Evolutionary conservation across 2,797 vertebrate species (phyloP).

Genomic region (Hapalemur alaotrensis): DNA sequence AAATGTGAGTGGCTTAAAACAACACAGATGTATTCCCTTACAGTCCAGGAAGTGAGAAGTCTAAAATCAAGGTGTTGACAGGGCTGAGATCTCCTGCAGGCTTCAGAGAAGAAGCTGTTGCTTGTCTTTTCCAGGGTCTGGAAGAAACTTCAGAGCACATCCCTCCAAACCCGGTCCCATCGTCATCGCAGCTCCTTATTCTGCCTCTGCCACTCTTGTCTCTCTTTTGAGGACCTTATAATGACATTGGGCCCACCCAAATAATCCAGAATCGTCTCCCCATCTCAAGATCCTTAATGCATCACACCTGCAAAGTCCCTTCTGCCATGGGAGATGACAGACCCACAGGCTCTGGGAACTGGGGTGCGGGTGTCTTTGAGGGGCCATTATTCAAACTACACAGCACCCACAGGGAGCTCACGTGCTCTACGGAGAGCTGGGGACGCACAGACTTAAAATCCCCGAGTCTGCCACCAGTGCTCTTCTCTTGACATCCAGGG

Average conservation of each 20-base stretch:
- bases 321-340: neutral
- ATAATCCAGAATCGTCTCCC: neutral
- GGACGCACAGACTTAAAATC: neutral
- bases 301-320: neutral
- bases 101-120: neutral
- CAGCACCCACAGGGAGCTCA: neutral
- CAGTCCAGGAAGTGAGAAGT: neutral
- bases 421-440: neutral
- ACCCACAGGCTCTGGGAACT: neutral
- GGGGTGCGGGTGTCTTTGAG: neutral
- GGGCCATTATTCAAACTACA: neutral
- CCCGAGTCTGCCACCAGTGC: neutral
- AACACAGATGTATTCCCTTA: neutral
- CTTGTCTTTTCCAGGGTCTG: neutral
- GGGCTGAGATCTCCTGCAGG: neutral
- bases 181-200: accelerated
- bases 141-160: neutral
- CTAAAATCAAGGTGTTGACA: neutral
- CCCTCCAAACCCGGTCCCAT: neutral
- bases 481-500: neutral
- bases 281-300: neutral
- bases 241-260: neutral
- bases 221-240: neutral
- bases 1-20: neutral
- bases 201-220: too few relatives aligned